These are phyloP conservation scores for Peromyscus californicus DNA, from an alignment of 2,113 vertebrate genomes.

Conservation along the genomic window DNA sequence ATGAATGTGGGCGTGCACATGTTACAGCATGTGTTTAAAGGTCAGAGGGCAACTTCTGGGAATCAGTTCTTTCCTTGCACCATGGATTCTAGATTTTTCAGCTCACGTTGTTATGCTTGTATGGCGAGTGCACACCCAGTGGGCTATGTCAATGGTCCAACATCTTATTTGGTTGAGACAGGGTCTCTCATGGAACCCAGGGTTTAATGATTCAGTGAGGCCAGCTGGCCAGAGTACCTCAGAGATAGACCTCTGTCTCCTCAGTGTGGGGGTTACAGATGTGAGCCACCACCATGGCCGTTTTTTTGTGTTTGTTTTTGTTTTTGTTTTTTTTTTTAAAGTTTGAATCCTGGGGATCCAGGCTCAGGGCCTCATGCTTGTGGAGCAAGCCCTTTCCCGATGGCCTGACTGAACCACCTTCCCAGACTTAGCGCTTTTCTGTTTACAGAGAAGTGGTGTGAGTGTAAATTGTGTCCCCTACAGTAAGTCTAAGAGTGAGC, in stretches of 20 bases:
- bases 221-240: background rate
- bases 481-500: background rate
- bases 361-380: background rate
- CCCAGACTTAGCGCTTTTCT: background rate
- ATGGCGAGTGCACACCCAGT: no score
- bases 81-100: background rate
- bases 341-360: background rate
- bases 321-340: no score
- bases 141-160: background rate
- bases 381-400: background rate
- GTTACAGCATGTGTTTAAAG: background rate
- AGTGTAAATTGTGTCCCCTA: background rate
- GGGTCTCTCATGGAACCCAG: background rate
- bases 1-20: background rate
- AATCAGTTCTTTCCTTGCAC: background rate
- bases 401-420: no score
- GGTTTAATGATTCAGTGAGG: background rate
- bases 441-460: background rate
- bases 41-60: background rate
- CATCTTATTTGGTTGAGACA: background rate
- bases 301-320: background rate
- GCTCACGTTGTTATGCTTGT: background rate
- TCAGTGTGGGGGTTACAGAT: background rate
- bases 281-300: background rate
- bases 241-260: background rate